A percentile compares a stretch with the other conserved stretches of the same genome.
These are phyloP conservation scores for Cyphomyrus discorhynchus DNA, from an alignment of 2,113 vertebrate species.

Conservation along the genomic window DNA sequence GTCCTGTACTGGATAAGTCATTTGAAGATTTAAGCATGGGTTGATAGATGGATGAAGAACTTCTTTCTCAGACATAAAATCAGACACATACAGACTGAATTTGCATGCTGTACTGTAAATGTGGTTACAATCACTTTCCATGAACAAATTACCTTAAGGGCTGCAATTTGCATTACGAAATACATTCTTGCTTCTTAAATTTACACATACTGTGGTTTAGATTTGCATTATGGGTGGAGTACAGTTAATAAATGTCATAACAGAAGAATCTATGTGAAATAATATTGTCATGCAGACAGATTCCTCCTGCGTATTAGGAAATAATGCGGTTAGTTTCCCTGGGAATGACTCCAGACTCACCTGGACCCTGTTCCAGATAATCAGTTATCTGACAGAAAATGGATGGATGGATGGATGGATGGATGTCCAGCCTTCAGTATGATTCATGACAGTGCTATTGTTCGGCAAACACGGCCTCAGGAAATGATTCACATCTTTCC, in stretches of 20 bases:
- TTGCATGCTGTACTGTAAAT: background rate
- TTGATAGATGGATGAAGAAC: background rate
- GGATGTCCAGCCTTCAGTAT: background rate
- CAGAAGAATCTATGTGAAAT: background rate
- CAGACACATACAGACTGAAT: background rate
- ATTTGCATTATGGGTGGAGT: background rate
- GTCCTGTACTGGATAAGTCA: background rate
- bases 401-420: background rate
- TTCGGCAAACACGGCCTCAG: background rate
- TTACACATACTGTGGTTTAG: background rate
- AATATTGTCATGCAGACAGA: background rate
- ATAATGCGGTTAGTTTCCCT: background rate
- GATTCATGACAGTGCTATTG: background rate
- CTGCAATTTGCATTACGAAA: background rate
- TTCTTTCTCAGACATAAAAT: background rate
- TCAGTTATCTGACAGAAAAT: background rate
- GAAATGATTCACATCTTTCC: background rate
- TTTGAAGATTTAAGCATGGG: background rate
- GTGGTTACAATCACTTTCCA: background rate
- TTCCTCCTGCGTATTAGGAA: background rate
- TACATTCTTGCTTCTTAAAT: background rate
- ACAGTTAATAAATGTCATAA: background rate
- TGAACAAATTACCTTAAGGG: background rate
- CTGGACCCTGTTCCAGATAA: background rate
- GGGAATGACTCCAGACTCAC: background rate